A percentile compares a stretch with the other conserved stretches of the same genome.
Evolutionary conservation across 1,140 invertebrate genomes (phyloP).

Genomic region (Globodera ellingtonae): DNA sequence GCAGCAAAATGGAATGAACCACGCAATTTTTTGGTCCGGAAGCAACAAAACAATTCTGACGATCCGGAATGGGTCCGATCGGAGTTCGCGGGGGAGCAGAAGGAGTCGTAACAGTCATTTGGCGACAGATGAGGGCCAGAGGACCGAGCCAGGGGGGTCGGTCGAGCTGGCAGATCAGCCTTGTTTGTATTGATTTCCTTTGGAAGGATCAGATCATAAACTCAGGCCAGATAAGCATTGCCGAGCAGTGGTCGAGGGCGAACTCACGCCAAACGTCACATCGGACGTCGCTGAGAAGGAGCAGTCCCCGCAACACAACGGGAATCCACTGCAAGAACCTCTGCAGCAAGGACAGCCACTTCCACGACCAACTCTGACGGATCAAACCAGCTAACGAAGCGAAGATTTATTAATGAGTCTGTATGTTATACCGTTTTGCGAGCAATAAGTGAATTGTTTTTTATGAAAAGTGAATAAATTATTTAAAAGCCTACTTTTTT

Average conservation of each 20-base stretch:
- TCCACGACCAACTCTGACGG: no score
- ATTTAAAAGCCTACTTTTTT: no score
- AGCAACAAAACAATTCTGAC: constrained; percentile 30
- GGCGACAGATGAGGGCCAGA: neutral
- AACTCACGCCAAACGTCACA: no score
- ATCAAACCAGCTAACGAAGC: no score
- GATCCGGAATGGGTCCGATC: constrained; percentile 37
- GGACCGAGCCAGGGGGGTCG: neutral
- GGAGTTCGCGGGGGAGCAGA: neutral
- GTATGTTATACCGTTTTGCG: no score
- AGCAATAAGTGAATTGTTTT: no score
- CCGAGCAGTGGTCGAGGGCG: neutral
- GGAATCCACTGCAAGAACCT: no score
- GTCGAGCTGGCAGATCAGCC: neutral
- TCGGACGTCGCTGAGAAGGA: neutral
- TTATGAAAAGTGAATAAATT: no score
- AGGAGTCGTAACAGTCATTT: neutral
- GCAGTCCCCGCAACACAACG: neutral
- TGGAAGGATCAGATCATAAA: no score
- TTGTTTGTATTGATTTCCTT: no score
- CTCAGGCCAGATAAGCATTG: no score
- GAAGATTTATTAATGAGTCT: no score
- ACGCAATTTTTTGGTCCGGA: constrained; percentile 13
- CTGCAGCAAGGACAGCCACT: neutral
- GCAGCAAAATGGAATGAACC: neutral